phyloP scores from a whole-genome alignment of 2,888 invertebrate species.

The Epicampocera succincta region DNA sequence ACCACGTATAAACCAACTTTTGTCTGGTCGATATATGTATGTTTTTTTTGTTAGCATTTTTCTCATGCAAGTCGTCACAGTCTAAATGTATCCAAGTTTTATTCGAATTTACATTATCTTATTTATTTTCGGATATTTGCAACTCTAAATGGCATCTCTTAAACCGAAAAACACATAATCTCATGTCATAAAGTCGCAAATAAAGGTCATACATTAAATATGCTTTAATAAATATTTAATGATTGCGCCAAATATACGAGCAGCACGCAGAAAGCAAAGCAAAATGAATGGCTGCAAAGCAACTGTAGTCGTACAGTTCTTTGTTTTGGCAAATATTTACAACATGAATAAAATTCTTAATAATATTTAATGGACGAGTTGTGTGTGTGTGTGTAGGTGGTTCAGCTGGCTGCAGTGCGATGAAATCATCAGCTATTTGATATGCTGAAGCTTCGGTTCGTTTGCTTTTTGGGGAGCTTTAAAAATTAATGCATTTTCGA shows the following conservation, averaged over 20 bases:
- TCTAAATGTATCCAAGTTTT: conserved; percentile 68
- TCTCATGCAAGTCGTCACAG: conserved; percentile 71
- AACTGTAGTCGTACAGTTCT: neutral
- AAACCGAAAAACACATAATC: conserved; percentile 31
- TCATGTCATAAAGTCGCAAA: conserved; percentile 57
- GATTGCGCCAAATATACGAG: conserved; percentile 4
- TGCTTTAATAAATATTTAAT: conserved; percentile 63
- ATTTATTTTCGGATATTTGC: conserved; percentile 43
- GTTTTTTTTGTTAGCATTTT: conserved; percentile 10
- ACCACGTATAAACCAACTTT: no score
- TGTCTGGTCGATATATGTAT: no score
- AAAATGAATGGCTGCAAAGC: conserved; percentile 7
- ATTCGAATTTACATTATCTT: conserved; percentile 67
- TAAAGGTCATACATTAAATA: conserved; percentile 65
- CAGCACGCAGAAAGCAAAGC: neutral
- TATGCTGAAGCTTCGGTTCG: conserved; percentile 45
- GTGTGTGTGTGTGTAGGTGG: conserved; percentile 1
- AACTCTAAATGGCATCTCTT: neutral
- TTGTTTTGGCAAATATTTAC: neutral
- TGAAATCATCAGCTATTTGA: conserved; percentile 33
- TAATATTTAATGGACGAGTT: conserved; percentile 5
- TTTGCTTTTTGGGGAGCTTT: conserved; percentile 21
- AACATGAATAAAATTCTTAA: conserved; percentile 50
- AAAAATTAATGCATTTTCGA: conserved; percentile 52
- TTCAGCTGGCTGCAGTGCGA: conserved; percentile 8